phyloP scores from a whole-genome alignment of 2,113 vertebrate species.

The Crotalus tigris region DNA sequence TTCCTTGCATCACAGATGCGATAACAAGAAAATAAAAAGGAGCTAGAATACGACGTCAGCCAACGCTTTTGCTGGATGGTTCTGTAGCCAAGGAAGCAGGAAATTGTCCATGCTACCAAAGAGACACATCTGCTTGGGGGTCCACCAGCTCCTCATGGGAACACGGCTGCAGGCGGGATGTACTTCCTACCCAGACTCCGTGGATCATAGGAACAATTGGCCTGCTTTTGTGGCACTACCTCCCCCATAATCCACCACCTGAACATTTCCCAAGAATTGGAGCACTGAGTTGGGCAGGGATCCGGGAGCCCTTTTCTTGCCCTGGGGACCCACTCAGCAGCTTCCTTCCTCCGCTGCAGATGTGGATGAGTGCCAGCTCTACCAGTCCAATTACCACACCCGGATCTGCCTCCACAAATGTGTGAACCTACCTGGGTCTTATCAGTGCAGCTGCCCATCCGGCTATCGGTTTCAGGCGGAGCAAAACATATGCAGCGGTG shows the following conservation, averaged over 20 bases:
- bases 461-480: slow-evolving; percentile 78
- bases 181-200: neutral
- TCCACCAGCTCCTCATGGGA: too few species aligned
- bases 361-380: slow-evolving; percentile 85
- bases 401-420: slow-evolving; percentile 80
- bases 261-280: neutral
- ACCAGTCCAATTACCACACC: slow-evolving; percentile 72
- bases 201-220: too few species aligned
- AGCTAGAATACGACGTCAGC: neutral
- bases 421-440: slow-evolving; percentile 82
- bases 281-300: too few species aligned
- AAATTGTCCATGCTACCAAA: neutral
- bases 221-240: too few species aligned
- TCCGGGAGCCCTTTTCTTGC: neutral
- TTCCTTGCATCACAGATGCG: neutral
- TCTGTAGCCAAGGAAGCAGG: neutral
- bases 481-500: slow-evolving; percentile 79
- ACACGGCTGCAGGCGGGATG: neutral
- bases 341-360: slow-evolving; percentile 60
- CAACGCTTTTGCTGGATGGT: too few species aligned
- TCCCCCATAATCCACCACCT: too few species aligned
- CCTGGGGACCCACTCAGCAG: neutral
- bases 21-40: neutral
- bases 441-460: slow-evolving; percentile 78
- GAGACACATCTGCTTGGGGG: too few species aligned